Percentiles rank a stretch among this genome's conserved stretches.
Evolutionary conservation across 2,888 invertebrate genomes (phyloP).

Genomic region (Chrysomela aeneicollis): DNA sequence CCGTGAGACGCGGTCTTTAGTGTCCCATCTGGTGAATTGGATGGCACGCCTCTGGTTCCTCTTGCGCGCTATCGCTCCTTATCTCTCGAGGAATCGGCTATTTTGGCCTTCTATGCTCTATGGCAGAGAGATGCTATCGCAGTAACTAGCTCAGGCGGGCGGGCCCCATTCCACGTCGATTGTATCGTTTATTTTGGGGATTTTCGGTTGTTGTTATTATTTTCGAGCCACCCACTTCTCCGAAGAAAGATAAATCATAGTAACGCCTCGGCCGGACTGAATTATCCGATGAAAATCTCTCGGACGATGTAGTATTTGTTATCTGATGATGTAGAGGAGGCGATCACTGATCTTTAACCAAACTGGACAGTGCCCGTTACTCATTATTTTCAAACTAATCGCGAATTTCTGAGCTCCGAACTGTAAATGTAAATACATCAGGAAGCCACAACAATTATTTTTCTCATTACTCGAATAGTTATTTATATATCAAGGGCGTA

Average conservation of each 20-base stretch:
- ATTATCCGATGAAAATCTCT: not conserved
- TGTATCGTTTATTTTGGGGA: conserved; percentile 17
- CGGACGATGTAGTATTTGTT: not conserved
- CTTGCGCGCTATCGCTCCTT: conserved; percentile 48
- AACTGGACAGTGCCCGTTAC: no score
- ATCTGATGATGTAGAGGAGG: not conserved
- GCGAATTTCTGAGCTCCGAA: no score
- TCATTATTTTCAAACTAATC: no score
- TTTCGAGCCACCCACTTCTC: conserved; percentile 11
- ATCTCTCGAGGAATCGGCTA: conserved; percentile 60
- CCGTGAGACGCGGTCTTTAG: no score
- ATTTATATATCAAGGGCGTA: no score
- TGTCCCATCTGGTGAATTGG: not conserved
- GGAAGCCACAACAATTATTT: no score
- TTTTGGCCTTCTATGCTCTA: conserved; percentile 61
- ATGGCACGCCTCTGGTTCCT: conserved; percentile 36
- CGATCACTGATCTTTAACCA: not conserved
- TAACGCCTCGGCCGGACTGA: conserved; percentile 1
- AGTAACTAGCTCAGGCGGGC: conserved; percentile 66
- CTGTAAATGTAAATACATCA: no score
- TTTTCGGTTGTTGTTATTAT: conserved; percentile 20
- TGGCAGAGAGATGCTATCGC: conserved; percentile 65
- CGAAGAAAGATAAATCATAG: not conserved
- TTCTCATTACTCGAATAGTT: no score
- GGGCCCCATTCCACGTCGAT: conserved; percentile 60